These are phyloP conservation scores for Phragmatobia fuliginosa DNA, from an alignment of 2,888 invertebrate genomes.

Conservation along the genomic window DNA sequence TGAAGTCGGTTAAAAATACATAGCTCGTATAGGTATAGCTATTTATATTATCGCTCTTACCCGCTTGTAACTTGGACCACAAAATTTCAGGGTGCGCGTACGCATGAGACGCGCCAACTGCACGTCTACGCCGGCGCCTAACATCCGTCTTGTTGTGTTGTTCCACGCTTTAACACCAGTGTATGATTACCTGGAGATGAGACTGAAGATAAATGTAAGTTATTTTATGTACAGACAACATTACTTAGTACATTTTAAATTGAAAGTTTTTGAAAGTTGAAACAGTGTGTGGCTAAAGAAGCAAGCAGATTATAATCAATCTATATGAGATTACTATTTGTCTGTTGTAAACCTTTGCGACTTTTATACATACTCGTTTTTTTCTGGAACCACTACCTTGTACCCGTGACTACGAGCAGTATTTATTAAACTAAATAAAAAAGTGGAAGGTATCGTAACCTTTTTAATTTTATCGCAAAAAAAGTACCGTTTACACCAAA, in stretches of 20 bases:
- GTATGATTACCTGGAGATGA: slow-evolving; percentile 41
- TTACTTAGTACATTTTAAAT: slow-evolving; percentile 8
- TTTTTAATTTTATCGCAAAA: too few species aligned
- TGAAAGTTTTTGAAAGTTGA: not conserved
- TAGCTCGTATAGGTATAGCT: too few species aligned
- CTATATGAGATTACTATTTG: too few species aligned
- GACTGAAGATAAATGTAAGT: not conserved
- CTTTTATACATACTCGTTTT: too few species aligned
- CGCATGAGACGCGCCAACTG: slow-evolving; percentile 67
- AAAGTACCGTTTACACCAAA: too few species aligned
- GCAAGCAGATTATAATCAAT: not conserved
- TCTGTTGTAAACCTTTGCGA: too few species aligned
- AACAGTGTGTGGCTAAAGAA: not conserved
- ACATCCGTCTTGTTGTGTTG: slow-evolving; percentile 59
- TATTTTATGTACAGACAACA: not conserved
- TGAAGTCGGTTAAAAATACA: too few species aligned
- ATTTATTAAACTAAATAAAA: too few species aligned
- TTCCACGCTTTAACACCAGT: slow-evolving; percentile 39
- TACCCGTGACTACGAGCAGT: too few species aligned
- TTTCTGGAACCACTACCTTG: too few species aligned
- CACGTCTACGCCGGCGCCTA: slow-evolving; percentile 64
- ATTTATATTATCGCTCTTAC: too few species aligned
- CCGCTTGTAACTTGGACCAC: slow-evolving; percentile 30
- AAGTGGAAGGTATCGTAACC: too few species aligned
- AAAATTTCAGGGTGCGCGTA: slow-evolving; percentile 25